Evolutionary conservation across 2,888 invertebrate species (phyloP), one percentile per base, ranked within the genome.

Genomic region (Stegophylla sp.): DNA sequence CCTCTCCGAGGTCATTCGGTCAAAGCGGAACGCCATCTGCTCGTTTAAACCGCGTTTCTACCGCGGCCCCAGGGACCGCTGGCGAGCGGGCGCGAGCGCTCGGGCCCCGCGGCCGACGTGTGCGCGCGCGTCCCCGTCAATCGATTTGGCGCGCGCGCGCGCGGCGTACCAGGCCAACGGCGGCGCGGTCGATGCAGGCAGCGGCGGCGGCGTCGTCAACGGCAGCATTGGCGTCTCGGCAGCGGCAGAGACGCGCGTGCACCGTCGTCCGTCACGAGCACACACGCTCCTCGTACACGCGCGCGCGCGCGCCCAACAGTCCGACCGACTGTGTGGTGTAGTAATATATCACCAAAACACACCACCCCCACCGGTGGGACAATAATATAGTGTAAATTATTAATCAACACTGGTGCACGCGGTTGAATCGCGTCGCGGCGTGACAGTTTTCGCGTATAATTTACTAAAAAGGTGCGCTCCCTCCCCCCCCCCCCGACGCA

Each of bases 11-110:
- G 69, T 69, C 59, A 69, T 69, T 79, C 69, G 77, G 69, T 79
- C 77, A 69, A 45, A 34, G 77, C 59, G 61, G 69, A 17, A 69
- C 77, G 77, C 77, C 56, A 79, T 79, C 77, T 79, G 59, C 59
- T 69, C 61, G 77, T 23, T n/a, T 43, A 67, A 69, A n/a, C 15
- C 53, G n/a, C 17, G 17, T 15, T 20, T 34, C 10, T 4, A 41
- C 41, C 28, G 28, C 45, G 20, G 28, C 63, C 51, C 17, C 56
- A 48, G 61, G 48, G 59, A 45, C 66, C 66, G 41, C 23, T 12
- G 41, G 53, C 45, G 23, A 43, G 28, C 23, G 56, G 56, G 0
- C 23, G 0, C 23, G 23, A 23, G 1, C 13, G 23, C 23, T 3
- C 12, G 23, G 34, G 28, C 4, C 1, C n/a, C 45, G 45, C 45